Base-by-base conservation (phyloP, 2,113 vertebrate species). In the Bagarius yarrelli region DNA sequence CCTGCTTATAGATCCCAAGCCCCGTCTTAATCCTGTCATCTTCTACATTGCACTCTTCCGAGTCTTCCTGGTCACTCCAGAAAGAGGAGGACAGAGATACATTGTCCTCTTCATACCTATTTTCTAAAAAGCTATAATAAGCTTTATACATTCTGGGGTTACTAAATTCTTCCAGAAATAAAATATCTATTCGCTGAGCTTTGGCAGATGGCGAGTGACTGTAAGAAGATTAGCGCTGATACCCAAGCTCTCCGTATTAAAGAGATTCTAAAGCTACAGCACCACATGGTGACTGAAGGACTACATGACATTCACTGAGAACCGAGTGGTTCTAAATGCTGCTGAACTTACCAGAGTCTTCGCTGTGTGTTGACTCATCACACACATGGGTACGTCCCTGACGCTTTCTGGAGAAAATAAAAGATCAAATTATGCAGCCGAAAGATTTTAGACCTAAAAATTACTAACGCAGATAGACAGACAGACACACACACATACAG, bases 351-450 rank as follows among this genome's bases (percentile, higher is more conserved):
- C 92, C 91, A 74, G 89, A 90, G 66, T 92, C 90, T 86, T 91
- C 91, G 53, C 90, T 93, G 83, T 90, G 88, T 61, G 89, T 69
- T 0, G 93, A 94, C 81, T 94, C 93, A 78, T 93, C 91, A 53
- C 87, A 93, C 69, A 93, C 79, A 0, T 88, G 85, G 4, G 87
- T 74, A 52, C 86, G 83, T 25, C 92, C 93, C 71, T 88, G 81
- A 18, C 78, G 87, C 85, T 93, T 94, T 86, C 93, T 94, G 74
- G 25, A 23, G 19, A 16, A 8, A 74, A 74, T 11, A 18, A 44
- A 8, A 50, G 25, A 40, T 3, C 47, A 0, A 16, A 70, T 36
- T 40, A 27, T 34, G 56, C 14, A 55, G 4, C 15, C 57, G 6
- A 67, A 50, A 63, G 23, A 55, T 44, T 61, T 15, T 25, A 63